Evolutionary conservation across 2,888 invertebrate genomes (phyloP).

Genomic region (Patella depressa): DNA sequence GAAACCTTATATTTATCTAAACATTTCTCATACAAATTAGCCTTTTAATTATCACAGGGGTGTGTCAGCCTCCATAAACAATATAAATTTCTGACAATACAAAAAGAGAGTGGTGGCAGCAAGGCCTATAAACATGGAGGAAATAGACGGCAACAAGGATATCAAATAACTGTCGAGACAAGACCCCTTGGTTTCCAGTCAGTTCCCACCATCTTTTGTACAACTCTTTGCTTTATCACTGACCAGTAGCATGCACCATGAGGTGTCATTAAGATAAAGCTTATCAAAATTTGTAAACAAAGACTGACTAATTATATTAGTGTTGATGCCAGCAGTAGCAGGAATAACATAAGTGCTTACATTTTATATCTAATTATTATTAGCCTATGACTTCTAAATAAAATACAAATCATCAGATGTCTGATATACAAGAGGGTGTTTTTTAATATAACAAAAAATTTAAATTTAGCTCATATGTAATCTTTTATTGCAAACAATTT

Average conservation of each 20-base stretch:
- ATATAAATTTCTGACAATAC: conserved; percentile 11
- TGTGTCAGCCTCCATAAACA: conserved; percentile 12
- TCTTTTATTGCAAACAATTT: too few relatives aligned
- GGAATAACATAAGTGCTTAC: background rate
- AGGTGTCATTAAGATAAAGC: conserved; percentile 26
- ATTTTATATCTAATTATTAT: background rate
- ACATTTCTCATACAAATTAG: conserved; percentile 12
- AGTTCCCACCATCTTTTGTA: conserved; percentile 1
- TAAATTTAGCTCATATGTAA: too few relatives aligned
- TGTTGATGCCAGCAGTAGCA: conserved; percentile 4
- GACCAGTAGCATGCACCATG: conserved; percentile 20
- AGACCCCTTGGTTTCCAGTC: background rate
- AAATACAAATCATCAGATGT: too few relatives aligned
- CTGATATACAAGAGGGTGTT: too few relatives aligned
- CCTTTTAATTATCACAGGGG: conserved; percentile 5
- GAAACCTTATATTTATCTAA: background rate
- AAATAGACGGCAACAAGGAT: conserved; percentile 1
- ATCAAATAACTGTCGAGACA: background rate
- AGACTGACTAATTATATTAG: conserved; percentile 18
- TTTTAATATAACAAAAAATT: too few relatives aligned
- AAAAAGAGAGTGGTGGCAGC: conserved; percentile 2
- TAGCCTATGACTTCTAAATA: too few relatives aligned
- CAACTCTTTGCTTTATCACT: background rate
- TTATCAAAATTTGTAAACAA: conserved; percentile 25
- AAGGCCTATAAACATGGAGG: background rate